Conservation (phyloP, 92 coral and sea anemone species). For the Scolanthus callimorphus region DNA sequence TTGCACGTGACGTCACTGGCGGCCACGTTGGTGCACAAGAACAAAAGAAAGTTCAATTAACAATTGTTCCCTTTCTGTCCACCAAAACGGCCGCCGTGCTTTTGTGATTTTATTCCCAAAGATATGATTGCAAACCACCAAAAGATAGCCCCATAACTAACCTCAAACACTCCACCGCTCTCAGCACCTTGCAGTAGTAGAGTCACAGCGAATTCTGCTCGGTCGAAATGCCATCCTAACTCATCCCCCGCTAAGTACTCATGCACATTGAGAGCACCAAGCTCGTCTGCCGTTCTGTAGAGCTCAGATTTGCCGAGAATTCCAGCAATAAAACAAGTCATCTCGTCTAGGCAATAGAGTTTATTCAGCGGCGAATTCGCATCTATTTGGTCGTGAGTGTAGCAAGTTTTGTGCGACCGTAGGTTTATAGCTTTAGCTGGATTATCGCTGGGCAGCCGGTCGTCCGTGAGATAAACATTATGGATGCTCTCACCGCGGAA, state of each 20-base stretch:
- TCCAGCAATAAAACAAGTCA: slow-evolving; percentile 31
- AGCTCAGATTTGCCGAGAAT: slow-evolving; percentile 23
- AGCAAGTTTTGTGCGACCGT: slow-evolving; percentile 39
- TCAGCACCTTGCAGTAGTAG: slow-evolving; percentile 48
- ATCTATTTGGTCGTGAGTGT: slow-evolving; percentile 37
- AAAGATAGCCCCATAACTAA: too few species aligned
- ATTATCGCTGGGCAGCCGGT: not conserved
- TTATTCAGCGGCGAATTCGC: slow-evolving; percentile 20
- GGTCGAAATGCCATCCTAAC: slow-evolving; percentile 58
- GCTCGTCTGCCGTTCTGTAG: slow-evolving; percentile 44
- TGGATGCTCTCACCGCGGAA: slow-evolving; percentile 30
- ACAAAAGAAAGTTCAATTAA: too few species aligned
- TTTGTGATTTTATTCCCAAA: too few species aligned
- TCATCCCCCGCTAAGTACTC: slow-evolving; percentile 26
- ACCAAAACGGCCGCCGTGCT: too few species aligned
- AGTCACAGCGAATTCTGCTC: slow-evolving; percentile 52
- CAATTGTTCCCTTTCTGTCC: too few species aligned
- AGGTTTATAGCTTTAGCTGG: slow-evolving; percentile 20
- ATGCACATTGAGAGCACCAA: slow-evolving; percentile 44
- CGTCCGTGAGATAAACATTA: slow-evolving; percentile 37
- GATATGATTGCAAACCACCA: too few species aligned
- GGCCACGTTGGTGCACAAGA: too few species aligned
- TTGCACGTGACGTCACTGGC: too few species aligned
- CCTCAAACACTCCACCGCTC: slow-evolving; percentile 40
- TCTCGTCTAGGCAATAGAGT: slow-evolving; percentile 23